These are phyloP conservation scores for Muntiacus reevesi DNA, from an alignment of 2,113 vertebrate species.

Conservation along the genomic window DNA sequence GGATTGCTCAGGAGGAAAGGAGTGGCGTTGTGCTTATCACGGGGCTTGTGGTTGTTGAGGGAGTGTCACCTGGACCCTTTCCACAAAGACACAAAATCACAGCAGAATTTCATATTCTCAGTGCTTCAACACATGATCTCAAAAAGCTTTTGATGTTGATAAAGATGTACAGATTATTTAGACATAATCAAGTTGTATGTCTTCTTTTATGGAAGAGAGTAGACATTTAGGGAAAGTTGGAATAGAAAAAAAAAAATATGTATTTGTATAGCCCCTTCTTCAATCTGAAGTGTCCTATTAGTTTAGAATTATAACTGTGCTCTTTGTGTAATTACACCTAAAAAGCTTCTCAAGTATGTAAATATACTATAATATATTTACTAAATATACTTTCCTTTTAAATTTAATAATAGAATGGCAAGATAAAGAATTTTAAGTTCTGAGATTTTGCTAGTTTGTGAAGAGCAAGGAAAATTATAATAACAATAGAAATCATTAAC, in stretches of 20 bases:
- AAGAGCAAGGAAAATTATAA: background rate
- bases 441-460: background rate
- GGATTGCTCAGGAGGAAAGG: background rate
- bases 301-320: background rate
- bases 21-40: background rate
- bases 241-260: background rate
- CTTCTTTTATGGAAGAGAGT: background rate
- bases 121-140: background rate
- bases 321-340: background rate
- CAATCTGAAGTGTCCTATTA: background rate
- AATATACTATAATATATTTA: background rate
- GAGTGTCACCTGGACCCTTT: background rate
- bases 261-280: background rate
- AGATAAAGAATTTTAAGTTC: background rate
- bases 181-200: background rate
- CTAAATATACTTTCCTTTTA: conserved; percentile 19
- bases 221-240: background rate
- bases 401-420: background rate
- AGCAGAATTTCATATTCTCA: background rate
- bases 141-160: background rate
- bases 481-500: background rate
- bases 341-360: background rate
- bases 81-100: background rate
- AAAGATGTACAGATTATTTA: background rate
- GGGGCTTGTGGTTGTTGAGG: background rate